Base-by-base conservation (phyloP, 2,797 vertebrate genomes). In the Lithobates sylvaticus region DNA sequence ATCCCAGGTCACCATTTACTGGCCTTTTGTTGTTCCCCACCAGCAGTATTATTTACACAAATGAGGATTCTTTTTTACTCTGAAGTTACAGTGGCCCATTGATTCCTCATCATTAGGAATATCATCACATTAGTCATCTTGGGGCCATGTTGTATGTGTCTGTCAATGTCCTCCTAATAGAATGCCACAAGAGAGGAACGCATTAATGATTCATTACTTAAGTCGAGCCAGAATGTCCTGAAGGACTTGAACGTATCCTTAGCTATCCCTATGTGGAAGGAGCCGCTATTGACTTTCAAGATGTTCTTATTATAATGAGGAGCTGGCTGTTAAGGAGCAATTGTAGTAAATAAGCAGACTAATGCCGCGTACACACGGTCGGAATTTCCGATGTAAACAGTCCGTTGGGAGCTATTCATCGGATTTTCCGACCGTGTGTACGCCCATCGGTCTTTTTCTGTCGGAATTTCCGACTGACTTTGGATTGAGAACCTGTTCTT, bases 71-170 rank as follows among this genome's bases (percentile, higher is more conserved):
- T 2, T 69, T 8, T 16, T 10, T 47, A 47, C 44, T 47, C 50
- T 54, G 0, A 54, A 4, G 78, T 34, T 67, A 70, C 78, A 54
- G 42, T 70, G 67, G 32, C 21, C 78, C 67, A 80, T 36, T 80
- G 78, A 80, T 70, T 39, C 42, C 18, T 34, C 44, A 58, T 71
- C 21, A 54, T 70, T 80, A 71, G 18, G 44, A 36, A 70, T 58
- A 80, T 71, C 78, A 71, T 50, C 67, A 36, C 67, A 71, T 80
- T 29, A 61, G 80, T 82, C 80, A 82, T 73, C 70, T 80, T 27
- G 39, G 32, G 67, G 67, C 42, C 27, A 2, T n/a, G 26, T 67
- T 67, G 32, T 65, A 67, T 78, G 21, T 18, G 39, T 10, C 27
- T 29, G 64, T 47, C 58, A 26, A 26, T 44, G 76, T 18, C 36